A percentile compares a stretch with the other conserved stretches of the same genome.
phyloP scores from a whole-genome alignment of 2,113 vertebrate genomes.

The Gallinago paraguaiae region DNA sequence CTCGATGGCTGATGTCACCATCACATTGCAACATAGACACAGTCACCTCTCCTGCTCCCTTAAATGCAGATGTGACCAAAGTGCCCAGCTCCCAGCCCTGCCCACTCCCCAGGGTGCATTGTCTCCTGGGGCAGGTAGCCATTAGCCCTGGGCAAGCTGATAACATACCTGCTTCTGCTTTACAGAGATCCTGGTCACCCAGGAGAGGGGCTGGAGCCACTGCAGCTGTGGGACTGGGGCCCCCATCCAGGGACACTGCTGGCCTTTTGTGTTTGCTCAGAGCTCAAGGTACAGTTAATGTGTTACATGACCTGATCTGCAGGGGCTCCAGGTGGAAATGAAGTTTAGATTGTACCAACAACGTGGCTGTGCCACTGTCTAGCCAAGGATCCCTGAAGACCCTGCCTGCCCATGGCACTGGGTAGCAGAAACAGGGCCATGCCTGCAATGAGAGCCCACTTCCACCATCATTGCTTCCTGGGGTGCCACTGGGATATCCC shows the following conservation, averaged over 20 bases:
- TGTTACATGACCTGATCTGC: too few species aligned
- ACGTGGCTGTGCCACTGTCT: accelerated
- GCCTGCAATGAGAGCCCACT: accelerated
- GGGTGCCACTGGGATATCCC: too few species aligned
- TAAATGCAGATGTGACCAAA: accelerated
- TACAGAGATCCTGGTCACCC: neutral
- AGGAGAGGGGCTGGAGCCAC: neutral
- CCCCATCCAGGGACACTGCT: neutral
- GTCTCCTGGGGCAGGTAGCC: neutral
- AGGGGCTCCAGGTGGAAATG: accelerated
- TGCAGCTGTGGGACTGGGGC: neutral
- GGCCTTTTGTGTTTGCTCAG: accelerated
- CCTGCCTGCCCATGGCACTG: accelerated
- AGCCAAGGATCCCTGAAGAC: neutral
- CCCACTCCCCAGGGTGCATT: too few species aligned
- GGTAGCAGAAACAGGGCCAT: neutral
- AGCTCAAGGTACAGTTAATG: accelerated
- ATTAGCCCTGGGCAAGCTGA: neutral
- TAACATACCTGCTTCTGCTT: neutral
- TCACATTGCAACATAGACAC: accelerated
- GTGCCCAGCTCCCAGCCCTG: neutral
- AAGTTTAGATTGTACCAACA: too few species aligned
- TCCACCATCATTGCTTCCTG: too few species aligned
- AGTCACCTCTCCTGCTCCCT: neutral
- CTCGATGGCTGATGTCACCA: neutral